Evolutionary conservation across 2,113 vertebrate genomes (phyloP).

Genomic region (Vidua macroura): DNA sequence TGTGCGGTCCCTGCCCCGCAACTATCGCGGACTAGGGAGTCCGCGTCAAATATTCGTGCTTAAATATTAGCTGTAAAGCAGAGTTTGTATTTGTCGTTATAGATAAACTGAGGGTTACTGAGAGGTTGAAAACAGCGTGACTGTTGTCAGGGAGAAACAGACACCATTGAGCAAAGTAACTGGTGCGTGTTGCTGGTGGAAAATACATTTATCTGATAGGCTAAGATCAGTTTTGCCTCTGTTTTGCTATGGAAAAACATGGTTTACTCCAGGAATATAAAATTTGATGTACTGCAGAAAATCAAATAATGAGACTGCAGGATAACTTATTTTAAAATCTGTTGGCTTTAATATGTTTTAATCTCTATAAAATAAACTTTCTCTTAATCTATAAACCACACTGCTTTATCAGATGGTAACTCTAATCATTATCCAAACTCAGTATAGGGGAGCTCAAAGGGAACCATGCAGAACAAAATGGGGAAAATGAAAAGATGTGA

Average conservation of each 20-base stretch:
- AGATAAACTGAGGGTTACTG: background rate
- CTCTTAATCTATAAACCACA: background rate
- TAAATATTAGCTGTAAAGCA: background rate
- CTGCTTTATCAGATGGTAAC: background rate
- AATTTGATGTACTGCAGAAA: background rate
- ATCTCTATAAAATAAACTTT: background rate
- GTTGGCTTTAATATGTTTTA: background rate
- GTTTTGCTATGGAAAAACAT: background rate
- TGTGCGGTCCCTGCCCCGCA: fast-evolving
- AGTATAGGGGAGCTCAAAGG: background rate
- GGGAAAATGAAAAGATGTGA: background rate
- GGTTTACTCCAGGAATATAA: background rate
- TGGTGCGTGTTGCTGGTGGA: background rate
- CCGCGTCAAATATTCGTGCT: too few species aligned
- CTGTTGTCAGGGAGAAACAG: background rate
- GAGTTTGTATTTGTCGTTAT: fast-evolving
- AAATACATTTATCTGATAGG: background rate
- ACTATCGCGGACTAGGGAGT: fast-evolving
- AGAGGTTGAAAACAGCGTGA: background rate
- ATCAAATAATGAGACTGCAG: background rate
- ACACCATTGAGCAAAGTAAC: background rate
- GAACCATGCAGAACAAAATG: background rate
- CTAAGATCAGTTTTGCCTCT: fast-evolving
- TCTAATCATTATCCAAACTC: background rate
- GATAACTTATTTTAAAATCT: background rate